These are phyloP conservation scores for Noctua janthina DNA, from an alignment of 2,888 invertebrate species.

Conservation along the genomic window DNA sequence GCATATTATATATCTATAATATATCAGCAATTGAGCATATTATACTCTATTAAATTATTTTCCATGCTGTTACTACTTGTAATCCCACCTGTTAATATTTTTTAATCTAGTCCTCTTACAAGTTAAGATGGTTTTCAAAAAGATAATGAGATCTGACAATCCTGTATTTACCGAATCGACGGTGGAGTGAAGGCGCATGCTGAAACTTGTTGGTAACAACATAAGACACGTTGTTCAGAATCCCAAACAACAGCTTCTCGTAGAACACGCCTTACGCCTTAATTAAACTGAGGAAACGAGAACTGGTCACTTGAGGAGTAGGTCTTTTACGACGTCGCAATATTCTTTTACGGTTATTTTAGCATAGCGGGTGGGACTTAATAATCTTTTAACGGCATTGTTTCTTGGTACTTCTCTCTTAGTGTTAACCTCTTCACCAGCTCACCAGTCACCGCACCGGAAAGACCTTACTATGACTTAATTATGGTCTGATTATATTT, in stretches of 20 bases:
- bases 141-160: not conserved
- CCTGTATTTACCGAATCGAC: not conserved
- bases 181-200: conserved; percentile 5
- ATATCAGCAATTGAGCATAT: not conserved
- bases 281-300: too few species aligned
- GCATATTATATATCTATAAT: conserved; percentile 17
- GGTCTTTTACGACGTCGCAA: not conserved
- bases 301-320: not conserved
- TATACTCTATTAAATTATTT: not conserved
- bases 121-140: not conserved
- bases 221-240: too few species aligned
- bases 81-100: not conserved
- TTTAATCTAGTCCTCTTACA: not conserved
- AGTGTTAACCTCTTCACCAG: conserved; percentile 10
- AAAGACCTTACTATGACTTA: not conserved
- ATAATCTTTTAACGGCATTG: not conserved
- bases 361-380: not conserved
- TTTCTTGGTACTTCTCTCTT: not conserved
- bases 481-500: not conserved
- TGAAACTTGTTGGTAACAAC: too few species aligned
- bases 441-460: not conserved
- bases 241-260: too few species aligned
- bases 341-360: too few species aligned
- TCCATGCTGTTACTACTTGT: not conserved
- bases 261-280: too few species aligned